Base-by-base conservation (phyloP, 2,888 invertebrate species). In the Agriopis leucophaearia region DNA sequence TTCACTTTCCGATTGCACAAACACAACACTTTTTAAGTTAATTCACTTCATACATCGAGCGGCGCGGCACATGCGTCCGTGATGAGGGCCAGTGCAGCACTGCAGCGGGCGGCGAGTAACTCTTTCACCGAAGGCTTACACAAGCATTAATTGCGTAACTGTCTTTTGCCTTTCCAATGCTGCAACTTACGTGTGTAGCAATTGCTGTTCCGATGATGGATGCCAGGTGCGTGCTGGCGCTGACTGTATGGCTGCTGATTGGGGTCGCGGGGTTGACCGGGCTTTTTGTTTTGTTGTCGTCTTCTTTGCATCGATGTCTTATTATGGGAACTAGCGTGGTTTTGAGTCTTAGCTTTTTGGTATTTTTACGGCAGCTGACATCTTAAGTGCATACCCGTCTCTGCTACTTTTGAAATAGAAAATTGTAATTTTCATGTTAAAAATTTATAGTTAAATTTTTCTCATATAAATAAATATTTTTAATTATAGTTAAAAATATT, bases 91-190 rank as follows among this genome's bases (percentile, higher is more conserved):
- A 82, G 79, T 90, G 90, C 91, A 91, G 79, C 80, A 87, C 88
- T 89, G 89, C 87, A 86, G 79, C 79, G 73, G 75, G 81, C 81
- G 82, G 66, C 65, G 80, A 79, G 79, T 81, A 74, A 81, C 84
- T 92, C 92, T 91, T 92, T 92, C 92, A 90, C 91, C 82, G 79
- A 76, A 74, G 78, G 76, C 80, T 86, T 88, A 91, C 92, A 90
- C 92, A 90, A 91, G 88, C 87, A 81, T 74, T 71, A 66, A 74
- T 90, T 91, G 87, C 88, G 85, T 86, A 89, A 92, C 74, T 69
- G 80, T 78, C 84, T 85, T 82, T 87, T 86, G 89, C 90, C 90
- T 91, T 91, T 91, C 91, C 87, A 91, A 87, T 84, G 80, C 81
- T 84, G 84, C 84, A 81, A 81, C 78, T 71, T 42, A 0, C 18